Percentiles rank a stretch among this genome's conserved stretches.
These are phyloP conservation scores for Agriopis marginaria DNA, from an alignment of 2,888 invertebrate genomes.

Conservation along the genomic window DNA sequence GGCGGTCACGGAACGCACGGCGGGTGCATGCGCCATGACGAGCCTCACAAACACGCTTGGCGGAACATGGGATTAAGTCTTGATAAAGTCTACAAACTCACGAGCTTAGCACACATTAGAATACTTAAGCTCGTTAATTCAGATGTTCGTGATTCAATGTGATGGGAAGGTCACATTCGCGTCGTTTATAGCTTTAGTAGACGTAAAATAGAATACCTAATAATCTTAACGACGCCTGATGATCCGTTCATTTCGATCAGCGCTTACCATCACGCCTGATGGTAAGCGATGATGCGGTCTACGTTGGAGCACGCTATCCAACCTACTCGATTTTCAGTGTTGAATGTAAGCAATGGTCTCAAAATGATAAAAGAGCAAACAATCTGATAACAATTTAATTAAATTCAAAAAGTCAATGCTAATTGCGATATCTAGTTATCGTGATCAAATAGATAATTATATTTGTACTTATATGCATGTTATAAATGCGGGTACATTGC, in stretches of 20 bases:
- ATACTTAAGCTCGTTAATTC: slow-evolving; percentile 13
- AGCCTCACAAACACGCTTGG: slow-evolving; percentile 19
- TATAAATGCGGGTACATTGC: slow-evolving; percentile 34
- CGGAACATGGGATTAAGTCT: slow-evolving; percentile 24
- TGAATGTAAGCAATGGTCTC: not conserved
- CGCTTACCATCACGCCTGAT: no score
- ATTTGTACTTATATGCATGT: slow-evolving; percentile 6
- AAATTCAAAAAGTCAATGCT: slow-evolving; percentile 9
- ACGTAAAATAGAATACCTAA: not conserved
- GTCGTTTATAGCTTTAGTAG: not conserved
- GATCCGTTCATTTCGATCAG: no score
- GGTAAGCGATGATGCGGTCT: no score
- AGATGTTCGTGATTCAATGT: slow-evolving; percentile 21
- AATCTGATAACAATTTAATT: not conserved
- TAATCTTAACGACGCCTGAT: no score
- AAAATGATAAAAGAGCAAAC: not conserved
- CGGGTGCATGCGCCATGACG: slow-evolving; percentile 55
- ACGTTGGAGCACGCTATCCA: no score
- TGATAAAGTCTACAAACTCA: slow-evolving; percentile 25
- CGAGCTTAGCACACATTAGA: slow-evolving; percentile 21
- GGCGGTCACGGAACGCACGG: slow-evolving; percentile 59
- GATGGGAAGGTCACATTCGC: slow-evolving; percentile 12
- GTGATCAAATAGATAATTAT: slow-evolving; percentile 5
- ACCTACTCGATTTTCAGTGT: not conserved
- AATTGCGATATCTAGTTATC: slow-evolving; percentile 9